Base-by-base conservation (phyloP, 2,888 invertebrate genomes). In the Flabesymbios commensalis region DNA sequence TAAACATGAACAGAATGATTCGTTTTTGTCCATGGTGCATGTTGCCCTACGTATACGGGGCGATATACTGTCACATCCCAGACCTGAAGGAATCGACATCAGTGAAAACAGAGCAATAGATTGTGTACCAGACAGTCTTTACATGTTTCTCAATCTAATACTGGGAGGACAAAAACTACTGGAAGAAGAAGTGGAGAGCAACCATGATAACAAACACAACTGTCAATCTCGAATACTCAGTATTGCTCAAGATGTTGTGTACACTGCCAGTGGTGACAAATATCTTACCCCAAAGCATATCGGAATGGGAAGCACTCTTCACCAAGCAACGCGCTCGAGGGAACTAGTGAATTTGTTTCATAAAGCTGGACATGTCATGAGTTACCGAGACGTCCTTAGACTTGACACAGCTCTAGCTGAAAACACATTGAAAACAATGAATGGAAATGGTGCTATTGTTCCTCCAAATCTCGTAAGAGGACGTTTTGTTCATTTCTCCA, bases 101-200 rank as follows among this genome's bases (percentile, higher is more conserved):
- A 49, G 10, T 14, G 49, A 49, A 49, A 29, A 14, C 26, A 26
- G 14, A 14, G 29, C 22, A 5, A 53, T 53, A n/a, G 24, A 57
- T 10, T 31, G 48, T 28, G 19, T 53, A 53, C 58, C 58, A 26
- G 41, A 58, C 17, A 53, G 52, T 41, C 52, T 58, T 19, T 58
- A 58, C 52, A 58, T 58, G 52, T 58, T 58, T 31, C 31, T 58
- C n/a, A 52, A 41, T 31, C 28, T 58, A 39, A 3, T 58, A n/a
- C 24, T 36, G 10, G 58, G 58, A 19, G 58, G 39, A 7, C 43
- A 55, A 29, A 4, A 5, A 26, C 28, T 55, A 14, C 29, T 55
- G 5, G 43, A 19, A 19, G 36, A 55, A 55, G 26, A 10, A 17
- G 58, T 33, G 22, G 58, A 51, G 29, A 48, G 51, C 22, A 39